These are phyloP conservation scores for Peromyscus attwateri DNA, from an alignment of 2,797 vertebrate species.

Conservation along the genomic window DNA sequence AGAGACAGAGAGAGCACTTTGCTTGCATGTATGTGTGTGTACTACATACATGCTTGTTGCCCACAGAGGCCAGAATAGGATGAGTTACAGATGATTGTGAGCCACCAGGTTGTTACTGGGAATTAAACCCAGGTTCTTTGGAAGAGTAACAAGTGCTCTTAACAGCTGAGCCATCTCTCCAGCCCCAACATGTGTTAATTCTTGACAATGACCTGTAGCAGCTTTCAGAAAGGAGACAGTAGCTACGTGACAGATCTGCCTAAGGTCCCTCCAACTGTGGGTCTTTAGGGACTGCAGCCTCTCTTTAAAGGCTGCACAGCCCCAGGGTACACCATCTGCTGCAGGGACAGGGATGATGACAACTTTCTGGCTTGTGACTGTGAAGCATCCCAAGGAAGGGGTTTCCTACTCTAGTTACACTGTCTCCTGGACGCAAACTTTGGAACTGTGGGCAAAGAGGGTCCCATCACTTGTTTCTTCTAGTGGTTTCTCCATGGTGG, in stretches of 20 bases:
- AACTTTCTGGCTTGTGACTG: background rate
- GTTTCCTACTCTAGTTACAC: background rate
- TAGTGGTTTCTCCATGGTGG: background rate
- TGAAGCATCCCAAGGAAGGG: background rate
- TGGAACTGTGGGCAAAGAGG: background rate
- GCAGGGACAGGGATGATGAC: background rate
- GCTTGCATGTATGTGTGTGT: background rate
- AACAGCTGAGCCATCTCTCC: background rate
- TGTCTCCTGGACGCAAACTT: background rate
- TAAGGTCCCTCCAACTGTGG: background rate
- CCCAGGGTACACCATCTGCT: background rate
- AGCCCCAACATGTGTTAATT: background rate
- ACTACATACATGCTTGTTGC: background rate
- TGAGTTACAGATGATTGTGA: background rate
- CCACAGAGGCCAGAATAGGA: background rate
- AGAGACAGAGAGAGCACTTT: background rate
- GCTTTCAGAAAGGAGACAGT: background rate
- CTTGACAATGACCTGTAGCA: background rate
- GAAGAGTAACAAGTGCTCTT: background rate
- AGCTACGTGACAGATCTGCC: background rate
- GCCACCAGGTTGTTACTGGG: too few relatives aligned
- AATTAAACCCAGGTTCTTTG: background rate
- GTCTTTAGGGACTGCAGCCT: background rate
- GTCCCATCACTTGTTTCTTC: background rate
- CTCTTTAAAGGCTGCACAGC: background rate